These are phyloP conservation scores for Acholoe squamosa DNA, from an alignment of 2,888 invertebrate species.

Conservation along the genomic window DNA sequence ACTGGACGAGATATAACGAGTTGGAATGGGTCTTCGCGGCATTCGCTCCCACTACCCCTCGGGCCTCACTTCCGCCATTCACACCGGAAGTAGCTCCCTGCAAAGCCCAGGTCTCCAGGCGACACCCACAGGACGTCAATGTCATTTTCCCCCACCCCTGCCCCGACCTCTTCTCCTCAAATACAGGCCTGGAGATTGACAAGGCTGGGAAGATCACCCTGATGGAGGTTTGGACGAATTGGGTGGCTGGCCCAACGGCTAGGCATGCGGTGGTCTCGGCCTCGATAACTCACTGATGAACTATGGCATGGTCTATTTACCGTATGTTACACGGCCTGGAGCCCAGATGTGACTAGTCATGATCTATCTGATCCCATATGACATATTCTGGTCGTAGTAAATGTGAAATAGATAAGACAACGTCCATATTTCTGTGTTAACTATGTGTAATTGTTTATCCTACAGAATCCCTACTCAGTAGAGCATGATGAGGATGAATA, in stretches of 20 bases:
- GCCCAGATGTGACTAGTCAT: no score
- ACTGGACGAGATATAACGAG: constrained; percentile 38
- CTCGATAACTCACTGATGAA: not conserved
- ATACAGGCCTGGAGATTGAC: constrained; percentile 14
- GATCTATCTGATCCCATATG: no score
- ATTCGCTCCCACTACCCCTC: not conserved
- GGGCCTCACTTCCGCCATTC: constrained; percentile 17
- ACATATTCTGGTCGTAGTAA: no score
- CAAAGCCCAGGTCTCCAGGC: not conserved
- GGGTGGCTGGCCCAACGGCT: not conserved
- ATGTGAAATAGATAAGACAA: no score
- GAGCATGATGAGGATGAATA: no score
- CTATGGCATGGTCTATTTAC: not conserved
- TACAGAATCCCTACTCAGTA: no score
- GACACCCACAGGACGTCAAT: not conserved
- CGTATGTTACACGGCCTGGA: no score
- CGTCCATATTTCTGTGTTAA: no score
- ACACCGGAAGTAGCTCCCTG: constrained; percentile 15
- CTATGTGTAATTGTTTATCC: no score
- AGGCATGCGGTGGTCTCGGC: not conserved
- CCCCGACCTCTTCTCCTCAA: not conserved
- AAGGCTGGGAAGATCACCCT: not conserved
- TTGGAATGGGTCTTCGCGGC: not conserved
- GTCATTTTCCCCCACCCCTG: not conserved
- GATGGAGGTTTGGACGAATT: not conserved